Evolutionary conservation across 2,797 vertebrate genomes (phyloP), one percentile per base, ranked within the genome.

Genomic region (Naso thynnoides): DNA sequence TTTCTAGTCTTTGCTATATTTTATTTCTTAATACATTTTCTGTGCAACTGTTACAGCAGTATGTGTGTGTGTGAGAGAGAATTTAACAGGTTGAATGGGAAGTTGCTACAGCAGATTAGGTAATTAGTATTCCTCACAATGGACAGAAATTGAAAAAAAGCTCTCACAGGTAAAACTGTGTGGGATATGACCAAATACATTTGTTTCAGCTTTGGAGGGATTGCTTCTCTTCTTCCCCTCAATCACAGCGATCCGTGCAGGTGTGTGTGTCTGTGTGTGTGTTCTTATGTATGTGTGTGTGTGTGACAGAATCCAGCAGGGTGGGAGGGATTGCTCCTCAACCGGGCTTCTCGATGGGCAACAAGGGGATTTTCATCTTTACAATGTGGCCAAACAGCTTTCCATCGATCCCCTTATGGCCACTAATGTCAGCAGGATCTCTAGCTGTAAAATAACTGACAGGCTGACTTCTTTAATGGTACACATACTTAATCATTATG

Each of bases 21-120:
- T 63, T 68, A 67, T 42, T 58, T 44, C 61, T 54, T 4, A 19
- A 76, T 56, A 56, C 15, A 26, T 71, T 52, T 76, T 64, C 42
- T n/a, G 41, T 63, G 41, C 24, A 74, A 70, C 63, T 70, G 83
- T 75, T 67, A 36, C 62, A 80, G 66, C 58, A 45, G 45, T 53
- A 38, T 63, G 67, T 73, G 62, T 61, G 54, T 50, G 45, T 48
- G 44, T 63, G 72, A 31, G 54, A 41, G 54, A 61, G 61, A 45
- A 89, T 89, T 90, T 78, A 92, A 91, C 89, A 92, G 87, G 89
- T 92, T 85, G 89, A 33, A 91, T 81, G 79, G 86, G 87, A 92
- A 92, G 89, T 93, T 93, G 78, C 68, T 77, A 72, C 76, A 78
- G 78, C 78, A 79, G 64, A 87, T 83, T 74, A 60, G 83, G 59